Percentiles rank a stretch among this genome's conserved stretches.
These are phyloP conservation scores for Augochlorella aurata DNA, from an alignment of 2,888 invertebrate species.

Conservation along the genomic window DNA sequence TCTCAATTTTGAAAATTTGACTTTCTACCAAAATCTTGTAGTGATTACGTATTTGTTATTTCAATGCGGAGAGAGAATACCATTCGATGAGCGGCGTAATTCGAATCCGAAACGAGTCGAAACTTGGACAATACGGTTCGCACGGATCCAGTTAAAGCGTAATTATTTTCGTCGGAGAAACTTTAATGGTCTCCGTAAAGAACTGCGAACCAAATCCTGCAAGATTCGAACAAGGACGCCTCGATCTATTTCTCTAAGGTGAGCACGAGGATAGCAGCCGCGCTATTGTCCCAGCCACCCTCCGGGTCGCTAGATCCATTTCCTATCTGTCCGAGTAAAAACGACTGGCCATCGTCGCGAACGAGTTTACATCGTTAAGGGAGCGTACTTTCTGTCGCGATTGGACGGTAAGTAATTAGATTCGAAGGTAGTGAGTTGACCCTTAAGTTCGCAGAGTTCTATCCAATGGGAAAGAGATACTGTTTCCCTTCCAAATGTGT, in stretches of 20 bases:
- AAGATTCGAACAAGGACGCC: slow-evolving; percentile 15
- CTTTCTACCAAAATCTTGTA: no score
- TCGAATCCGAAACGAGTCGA: no score
- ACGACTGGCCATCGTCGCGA: background rate
- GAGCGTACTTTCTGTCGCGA: background rate
- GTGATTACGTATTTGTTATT: no score
- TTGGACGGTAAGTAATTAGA: background rate
- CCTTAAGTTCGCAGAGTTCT: no score
- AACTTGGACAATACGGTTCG: no score
- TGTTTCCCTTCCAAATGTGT: slow-evolving; percentile 17
- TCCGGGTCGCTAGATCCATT: slow-evolving; percentile 15
- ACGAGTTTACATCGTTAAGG: background rate
- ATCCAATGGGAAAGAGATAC: no score
- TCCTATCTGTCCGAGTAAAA: background rate
- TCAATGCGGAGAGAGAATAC: no score
- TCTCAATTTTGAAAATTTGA: no score
- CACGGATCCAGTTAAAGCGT: no score
- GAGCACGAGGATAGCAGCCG: background rate
- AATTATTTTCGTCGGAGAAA: background rate
- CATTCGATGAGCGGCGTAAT: no score
- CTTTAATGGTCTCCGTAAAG: background rate
- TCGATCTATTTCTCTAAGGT: background rate
- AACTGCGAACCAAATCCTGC: background rate
- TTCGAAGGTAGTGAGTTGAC: background rate
- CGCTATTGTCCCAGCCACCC: background rate